Conservation (phyloP, 2,888 invertebrate genomes). For the Cryptophagus acutangulus region DNA sequence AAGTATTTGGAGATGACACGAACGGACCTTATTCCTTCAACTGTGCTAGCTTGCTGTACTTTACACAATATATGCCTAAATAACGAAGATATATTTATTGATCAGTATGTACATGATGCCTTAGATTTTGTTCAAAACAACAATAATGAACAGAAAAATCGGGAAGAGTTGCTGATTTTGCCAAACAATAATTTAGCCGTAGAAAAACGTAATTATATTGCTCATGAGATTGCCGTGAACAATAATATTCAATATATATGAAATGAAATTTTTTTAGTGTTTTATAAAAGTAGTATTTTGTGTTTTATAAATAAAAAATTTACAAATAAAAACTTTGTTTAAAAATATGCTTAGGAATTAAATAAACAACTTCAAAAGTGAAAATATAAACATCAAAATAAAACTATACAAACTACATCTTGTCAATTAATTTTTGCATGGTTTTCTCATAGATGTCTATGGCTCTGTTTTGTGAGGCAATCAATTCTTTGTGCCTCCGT, state of each 20-base stretch:
- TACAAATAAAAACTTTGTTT: not conserved
- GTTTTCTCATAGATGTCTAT: slow-evolving; percentile 1
- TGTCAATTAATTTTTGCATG: not conserved
- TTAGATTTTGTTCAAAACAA: not conserved
- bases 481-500: not conserved
- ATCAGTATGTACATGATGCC: not conserved
- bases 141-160: not conserved
- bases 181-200: not conserved
- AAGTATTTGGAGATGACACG: not conserved
- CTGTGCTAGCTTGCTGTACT: not conserved
- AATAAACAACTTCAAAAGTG: not conserved
- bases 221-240: no score
- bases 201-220: not conserved
- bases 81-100: not conserved
- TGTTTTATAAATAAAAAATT: no score
- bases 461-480: not conserved
- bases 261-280: no score
- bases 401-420: not conserved
- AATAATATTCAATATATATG: no score
- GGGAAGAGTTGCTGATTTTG: not conserved
- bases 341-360: not conserved
- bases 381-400: not conserved
- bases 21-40: not conserved
- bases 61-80: slow-evolving; percentile 1
- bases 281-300: no score